These are phyloP conservation scores for Hypena proboscidalis DNA, from an alignment of 2,888 invertebrate genomes.

Conservation along the genomic window DNA sequence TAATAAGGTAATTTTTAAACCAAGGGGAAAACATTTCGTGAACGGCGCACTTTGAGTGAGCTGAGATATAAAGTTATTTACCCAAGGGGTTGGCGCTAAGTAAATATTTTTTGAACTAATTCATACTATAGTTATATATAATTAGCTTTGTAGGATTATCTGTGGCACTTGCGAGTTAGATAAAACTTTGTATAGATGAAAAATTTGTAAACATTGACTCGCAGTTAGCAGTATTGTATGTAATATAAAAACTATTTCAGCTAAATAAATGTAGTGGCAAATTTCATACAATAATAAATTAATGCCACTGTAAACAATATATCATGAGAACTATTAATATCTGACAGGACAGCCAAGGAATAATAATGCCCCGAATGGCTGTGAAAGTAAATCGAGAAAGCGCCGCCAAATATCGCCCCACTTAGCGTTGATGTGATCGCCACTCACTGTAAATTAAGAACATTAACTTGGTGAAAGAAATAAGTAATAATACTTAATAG, in stretches of 20 bases:
- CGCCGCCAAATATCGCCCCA: conserved; percentile 29
- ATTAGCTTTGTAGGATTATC: no score
- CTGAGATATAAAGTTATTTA: no score
- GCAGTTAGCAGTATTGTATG: no score
- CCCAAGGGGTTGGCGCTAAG: no score
- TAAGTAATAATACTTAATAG: no score
- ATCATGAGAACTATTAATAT: conserved; percentile 32
- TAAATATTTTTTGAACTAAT: no score
- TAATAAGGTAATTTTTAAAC: conserved; percentile 2
- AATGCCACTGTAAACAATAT: conserved; percentile 27
- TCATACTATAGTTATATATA: no score
- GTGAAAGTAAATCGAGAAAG: conserved; percentile 30
- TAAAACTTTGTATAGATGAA: no score
- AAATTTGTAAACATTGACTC: no score
- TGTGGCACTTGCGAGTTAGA: no score
- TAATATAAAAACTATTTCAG: background rate
- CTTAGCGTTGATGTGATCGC: conserved; percentile 33
- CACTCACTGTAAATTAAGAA: conserved; percentile 34
- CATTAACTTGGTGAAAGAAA: no score
- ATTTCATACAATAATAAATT: conserved; percentile 16
- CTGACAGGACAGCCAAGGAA: conserved; percentile 21
- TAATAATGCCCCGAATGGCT: conserved; percentile 35
- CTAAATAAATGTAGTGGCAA: background rate
- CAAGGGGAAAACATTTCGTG: conserved; percentile 1
- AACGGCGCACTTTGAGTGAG: background rate